Percentiles rank a stretch among this genome's conserved stretches.
These are phyloP conservation scores for Microcebus lehilahytsara DNA, from an alignment of 2,113 vertebrate genomes.

Conservation along the genomic window DNA sequence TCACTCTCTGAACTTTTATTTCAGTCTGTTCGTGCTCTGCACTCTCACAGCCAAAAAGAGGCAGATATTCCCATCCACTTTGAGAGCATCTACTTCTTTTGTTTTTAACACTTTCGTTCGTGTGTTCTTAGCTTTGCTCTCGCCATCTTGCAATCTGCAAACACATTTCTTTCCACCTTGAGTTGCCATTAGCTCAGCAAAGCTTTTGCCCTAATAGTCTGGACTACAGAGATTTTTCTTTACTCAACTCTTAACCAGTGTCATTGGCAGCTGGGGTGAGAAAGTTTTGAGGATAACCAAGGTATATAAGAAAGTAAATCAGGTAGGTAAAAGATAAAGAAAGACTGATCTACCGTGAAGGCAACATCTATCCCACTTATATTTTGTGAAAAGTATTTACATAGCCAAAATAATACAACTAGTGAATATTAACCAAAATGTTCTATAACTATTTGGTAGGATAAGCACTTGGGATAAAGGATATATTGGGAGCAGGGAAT, in stretches of 20 bases:
- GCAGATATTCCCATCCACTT: not conserved
- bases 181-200: not conserved
- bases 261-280: not conserved
- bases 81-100: not conserved
- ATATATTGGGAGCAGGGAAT: not conserved
- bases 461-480: not conserved
- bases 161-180: not conserved
- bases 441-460: not conserved
- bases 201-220: not conserved
- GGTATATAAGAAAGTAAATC: not conserved
- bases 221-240: not conserved
- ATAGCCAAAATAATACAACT: not conserved
- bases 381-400: slow-evolving; percentile 14
- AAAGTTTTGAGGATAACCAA: not conserved
- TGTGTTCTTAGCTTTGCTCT: not conserved
- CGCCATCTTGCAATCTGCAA: not conserved
- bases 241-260: not conserved
- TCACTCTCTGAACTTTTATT: not conserved
- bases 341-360: not conserved
- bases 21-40: not conserved
- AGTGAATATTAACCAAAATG: not conserved
- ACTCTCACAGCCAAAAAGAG: not conserved
- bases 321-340: not conserved
- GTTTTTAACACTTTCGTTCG: not conserved
- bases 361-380: not conserved